Base-by-base conservation (phyloP, 1,140 invertebrate species). In the Ooceraea biroi region DNA sequence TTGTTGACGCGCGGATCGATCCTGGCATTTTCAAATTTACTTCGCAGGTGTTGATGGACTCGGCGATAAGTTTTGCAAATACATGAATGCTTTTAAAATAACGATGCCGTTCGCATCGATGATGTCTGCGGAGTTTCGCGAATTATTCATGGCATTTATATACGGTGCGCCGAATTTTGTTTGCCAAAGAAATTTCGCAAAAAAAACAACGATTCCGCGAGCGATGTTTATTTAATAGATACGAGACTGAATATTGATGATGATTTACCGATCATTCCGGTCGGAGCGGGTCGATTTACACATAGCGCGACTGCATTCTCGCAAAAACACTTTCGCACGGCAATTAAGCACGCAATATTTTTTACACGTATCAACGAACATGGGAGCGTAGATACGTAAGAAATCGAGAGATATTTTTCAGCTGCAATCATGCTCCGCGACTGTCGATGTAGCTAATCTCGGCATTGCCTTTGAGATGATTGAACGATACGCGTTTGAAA, bases 391-490 rank as follows among this genome's bases (percentile, higher is more conserved):
- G 7, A 36, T 50, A 68, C 7, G 65, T 44, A 36, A 41, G 17
- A 73, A 60, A 58, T 44, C 19, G 19, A 65, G 12, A 1, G 22
- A 52, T 66, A 22, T 27, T 50, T 22, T 50, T 36, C 46, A 48
- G 14, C 2, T 22, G 11, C 57, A 25, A 48, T 65, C 1, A 5
- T 27, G n/a, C 41, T 66, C 27, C n/a, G 48, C 8, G 4, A 36
- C 52, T 52, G 27, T 48, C 14, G 10, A 65, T 65, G 36, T 22
- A 30, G 0, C 5, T 41, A 19, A 55, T 78, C 63, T 57, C 41
- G 50, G 36, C 41, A 77, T 25, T 41, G 25, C 22, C 46, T 25
- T 63, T 12, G 60, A 77, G 48, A 69, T 78, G 44, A 78, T 30
- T 69, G 7, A 17, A 44, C 30, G 10, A 5, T 17, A 57, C 19